These are phyloP conservation scores for Bombus turneri DNA, from an alignment of 1,140 invertebrate genomes.

Conservation along the genomic window DNA sequence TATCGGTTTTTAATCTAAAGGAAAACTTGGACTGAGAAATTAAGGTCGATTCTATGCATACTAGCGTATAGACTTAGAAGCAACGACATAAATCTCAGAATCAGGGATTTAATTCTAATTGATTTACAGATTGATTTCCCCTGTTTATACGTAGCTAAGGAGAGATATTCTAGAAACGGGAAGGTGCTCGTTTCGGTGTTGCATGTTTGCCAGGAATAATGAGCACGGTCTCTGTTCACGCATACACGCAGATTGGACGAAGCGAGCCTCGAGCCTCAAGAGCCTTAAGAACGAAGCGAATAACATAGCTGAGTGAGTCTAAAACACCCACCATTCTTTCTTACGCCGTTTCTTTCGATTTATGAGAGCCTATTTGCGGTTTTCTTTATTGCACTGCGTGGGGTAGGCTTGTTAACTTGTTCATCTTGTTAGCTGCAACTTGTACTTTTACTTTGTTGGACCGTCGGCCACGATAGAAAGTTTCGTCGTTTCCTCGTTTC, in stretches of 20 bases:
- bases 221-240: background rate
- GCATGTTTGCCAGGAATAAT: conserved; percentile 18
- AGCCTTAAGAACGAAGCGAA: background rate
- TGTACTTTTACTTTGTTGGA: conserved; percentile 5
- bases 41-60: background rate
- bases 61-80: background rate
- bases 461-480: background rate
- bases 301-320: background rate
- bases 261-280: background rate
- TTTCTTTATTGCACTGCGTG: conserved; percentile 30
- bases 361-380: conserved; percentile 17
- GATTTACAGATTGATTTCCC: conserved; percentile 20
- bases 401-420: conserved; percentile 17
- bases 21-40: background rate
- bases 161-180: conserved; percentile 6
- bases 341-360: conserved; percentile 29
- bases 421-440: background rate
- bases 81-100: background rate
- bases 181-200: background rate
- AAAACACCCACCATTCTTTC: conserved; percentile 26
- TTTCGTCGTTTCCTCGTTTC: background rate
- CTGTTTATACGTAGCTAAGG: background rate
- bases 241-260: background rate
- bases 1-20: background rate
- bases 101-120: background rate